Conservation (phyloP, 2,888 invertebrate genomes). For the Orchesellides sinensis region DNA sequence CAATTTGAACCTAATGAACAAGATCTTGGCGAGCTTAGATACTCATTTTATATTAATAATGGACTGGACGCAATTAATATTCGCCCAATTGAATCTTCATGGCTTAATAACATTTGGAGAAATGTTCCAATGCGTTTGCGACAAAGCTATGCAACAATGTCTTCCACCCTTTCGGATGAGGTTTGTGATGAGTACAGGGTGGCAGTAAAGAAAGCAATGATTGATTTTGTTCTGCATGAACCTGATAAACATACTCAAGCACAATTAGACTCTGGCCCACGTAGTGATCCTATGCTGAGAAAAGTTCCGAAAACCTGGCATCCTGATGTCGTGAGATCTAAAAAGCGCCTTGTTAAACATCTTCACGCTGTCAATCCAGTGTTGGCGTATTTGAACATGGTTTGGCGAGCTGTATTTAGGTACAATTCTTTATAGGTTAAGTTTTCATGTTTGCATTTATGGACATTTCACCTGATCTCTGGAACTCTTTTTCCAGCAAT, state of each 20-base stretch:
- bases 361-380: conserved; percentile 73
- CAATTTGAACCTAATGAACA: conserved; percentile 67
- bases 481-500: conserved; percentile 80
- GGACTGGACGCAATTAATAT: conserved; percentile 94
- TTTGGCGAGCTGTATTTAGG: conserved; percentile 73
- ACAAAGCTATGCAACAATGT: conserved; percentile 75
- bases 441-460: neutral
- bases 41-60: conserved; percentile 93
- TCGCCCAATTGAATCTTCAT: conserved; percentile 86
- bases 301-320: conserved; percentile 73
- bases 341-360: conserved; percentile 64
- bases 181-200: conserved; percentile 91
- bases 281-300: conserved; percentile 66
- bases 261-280: conserved; percentile 66
- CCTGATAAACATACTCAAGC: conserved; percentile 79
- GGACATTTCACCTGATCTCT: conserved; percentile 21
- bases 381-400: conserved; percentile 69
- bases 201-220: conserved; percentile 93
- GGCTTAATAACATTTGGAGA: conserved; percentile 80
- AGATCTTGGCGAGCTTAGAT: conserved; percentile 79
- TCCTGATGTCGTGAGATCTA: conserved; percentile 61
- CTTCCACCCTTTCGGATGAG: conserved; percentile 83
- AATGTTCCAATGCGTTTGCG: conserved; percentile 78
- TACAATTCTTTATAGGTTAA: conserved; percentile 6
- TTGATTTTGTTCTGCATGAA: conserved; percentile 93